Evolutionary conservation across 35 echinoderm and acorn worm genomes (phyloP).

Genomic region (Amphiura filiformis): DNA sequence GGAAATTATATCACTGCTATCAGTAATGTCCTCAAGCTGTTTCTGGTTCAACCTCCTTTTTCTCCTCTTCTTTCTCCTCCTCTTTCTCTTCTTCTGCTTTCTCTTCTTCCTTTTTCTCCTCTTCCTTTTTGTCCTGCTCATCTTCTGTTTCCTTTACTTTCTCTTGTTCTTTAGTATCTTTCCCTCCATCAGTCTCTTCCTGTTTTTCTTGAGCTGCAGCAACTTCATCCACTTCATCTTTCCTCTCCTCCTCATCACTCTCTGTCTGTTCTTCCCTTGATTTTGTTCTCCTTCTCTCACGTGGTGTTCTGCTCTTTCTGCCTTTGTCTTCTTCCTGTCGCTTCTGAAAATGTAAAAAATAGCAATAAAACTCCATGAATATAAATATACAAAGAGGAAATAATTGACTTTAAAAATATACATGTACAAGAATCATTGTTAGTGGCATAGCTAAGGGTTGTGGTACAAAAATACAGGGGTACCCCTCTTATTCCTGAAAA

Average conservation of each 20-base stretch:
- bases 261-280: neutral
- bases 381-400: no score
- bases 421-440: no score
- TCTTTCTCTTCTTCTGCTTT: neutral
- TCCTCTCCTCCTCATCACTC: no score
- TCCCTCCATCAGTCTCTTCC: neutral
- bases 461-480: neutral
- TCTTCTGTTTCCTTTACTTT: neutral
- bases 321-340: slow-evolving; percentile 12
- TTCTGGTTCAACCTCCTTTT: slow-evolving; percentile 26
- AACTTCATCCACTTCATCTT: no score
- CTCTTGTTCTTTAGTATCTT: neutral
- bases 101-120: slow-evolving; percentile 5
- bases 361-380: neutral
- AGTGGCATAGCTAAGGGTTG: neutral
- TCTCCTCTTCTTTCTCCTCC: slow-evolving; percentile 29
- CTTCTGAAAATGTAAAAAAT: slow-evolving; percentile 8
- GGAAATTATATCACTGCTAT: no score
- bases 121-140: slow-evolving; percentile 17
- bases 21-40: neutral
- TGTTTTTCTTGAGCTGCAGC: no score
- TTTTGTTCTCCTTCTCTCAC: slow-evolving; percentile 5
- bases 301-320: slow-evolving; percentile 2
- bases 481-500: no score
- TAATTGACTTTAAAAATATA: no score